Evolutionary conservation across 2,888 invertebrate species (phyloP).

Genomic region (Calameuta pallipes): DNA sequence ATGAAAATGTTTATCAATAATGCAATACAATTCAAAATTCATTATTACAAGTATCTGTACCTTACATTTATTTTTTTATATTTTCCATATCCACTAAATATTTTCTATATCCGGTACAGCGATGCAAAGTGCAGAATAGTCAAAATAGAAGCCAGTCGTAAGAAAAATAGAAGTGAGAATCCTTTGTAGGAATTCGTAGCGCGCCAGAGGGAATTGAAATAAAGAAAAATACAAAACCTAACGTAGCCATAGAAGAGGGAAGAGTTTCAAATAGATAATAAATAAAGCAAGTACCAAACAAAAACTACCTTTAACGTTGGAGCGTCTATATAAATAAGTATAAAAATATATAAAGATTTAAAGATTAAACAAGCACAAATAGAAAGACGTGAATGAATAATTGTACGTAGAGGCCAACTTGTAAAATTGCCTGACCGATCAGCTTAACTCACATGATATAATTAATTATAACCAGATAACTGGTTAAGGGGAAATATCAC

Average conservation of each 20-base stretch:
- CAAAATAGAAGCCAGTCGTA: neutral
- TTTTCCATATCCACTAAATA: too few species aligned
- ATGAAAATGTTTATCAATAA: neutral
- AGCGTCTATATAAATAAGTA: neutral
- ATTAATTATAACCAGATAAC: constrained; percentile 2
- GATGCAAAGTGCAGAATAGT: neutral
- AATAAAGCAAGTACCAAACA: neutral
- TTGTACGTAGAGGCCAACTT: neutral
- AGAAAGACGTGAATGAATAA: neutral
- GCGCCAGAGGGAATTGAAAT: neutral
- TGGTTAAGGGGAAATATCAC: neutral
- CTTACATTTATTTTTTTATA: neutral
- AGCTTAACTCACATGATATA: neutral
- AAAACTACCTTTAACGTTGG: neutral
- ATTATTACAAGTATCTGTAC: too few species aligned
- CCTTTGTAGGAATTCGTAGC: neutral
- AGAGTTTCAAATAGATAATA: neutral
- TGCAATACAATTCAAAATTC: neutral
- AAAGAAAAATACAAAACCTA: neutral
- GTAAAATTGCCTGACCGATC: neutral
- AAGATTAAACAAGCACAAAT: neutral
- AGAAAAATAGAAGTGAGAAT: neutral
- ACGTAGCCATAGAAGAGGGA: neutral
- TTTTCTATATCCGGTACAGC: neutral
- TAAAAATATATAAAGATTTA: neutral